Conservation (phyloP, 2,113 vertebrate species). For the Cyanoderma ruficeps region DNA sequence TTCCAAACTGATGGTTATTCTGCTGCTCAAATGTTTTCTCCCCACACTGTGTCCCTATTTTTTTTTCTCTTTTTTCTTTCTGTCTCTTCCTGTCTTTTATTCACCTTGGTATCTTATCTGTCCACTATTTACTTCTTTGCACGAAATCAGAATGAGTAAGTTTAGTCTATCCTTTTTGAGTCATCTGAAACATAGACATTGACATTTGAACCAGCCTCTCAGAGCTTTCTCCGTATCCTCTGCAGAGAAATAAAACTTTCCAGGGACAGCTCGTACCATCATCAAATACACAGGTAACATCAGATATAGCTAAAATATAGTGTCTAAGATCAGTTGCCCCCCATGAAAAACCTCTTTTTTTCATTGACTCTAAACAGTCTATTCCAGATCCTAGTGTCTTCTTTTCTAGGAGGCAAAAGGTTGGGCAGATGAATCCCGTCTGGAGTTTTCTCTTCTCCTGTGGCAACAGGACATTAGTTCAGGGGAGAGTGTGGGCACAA, state of each 20-base stretch:
- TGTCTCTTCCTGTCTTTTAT: background rate
- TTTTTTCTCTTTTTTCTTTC: background rate
- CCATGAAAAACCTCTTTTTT: background rate
- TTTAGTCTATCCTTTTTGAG: background rate
- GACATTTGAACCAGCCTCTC: background rate
- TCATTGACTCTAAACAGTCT: background rate
- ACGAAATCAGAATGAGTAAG: background rate
- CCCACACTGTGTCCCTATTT: accelerated
- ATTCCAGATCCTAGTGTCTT: background rate
- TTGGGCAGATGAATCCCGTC: background rate
- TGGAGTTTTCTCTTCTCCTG: background rate
- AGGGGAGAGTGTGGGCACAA: background rate
- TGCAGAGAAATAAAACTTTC: background rate
- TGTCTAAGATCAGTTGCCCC: background rate
- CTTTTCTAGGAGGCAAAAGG: background rate
- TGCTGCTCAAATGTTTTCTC: background rate
- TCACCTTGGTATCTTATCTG: background rate
- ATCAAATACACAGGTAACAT: background rate
- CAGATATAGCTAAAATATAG: background rate
- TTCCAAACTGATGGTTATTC: background rate
- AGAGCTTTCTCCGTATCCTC: background rate
- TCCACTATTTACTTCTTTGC: background rate
- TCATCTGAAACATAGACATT: background rate
- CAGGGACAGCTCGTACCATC: background rate
- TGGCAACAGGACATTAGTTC: background rate